Conservation (phyloP, 2,797 vertebrate species). For the Halcyon badia region DNA sequence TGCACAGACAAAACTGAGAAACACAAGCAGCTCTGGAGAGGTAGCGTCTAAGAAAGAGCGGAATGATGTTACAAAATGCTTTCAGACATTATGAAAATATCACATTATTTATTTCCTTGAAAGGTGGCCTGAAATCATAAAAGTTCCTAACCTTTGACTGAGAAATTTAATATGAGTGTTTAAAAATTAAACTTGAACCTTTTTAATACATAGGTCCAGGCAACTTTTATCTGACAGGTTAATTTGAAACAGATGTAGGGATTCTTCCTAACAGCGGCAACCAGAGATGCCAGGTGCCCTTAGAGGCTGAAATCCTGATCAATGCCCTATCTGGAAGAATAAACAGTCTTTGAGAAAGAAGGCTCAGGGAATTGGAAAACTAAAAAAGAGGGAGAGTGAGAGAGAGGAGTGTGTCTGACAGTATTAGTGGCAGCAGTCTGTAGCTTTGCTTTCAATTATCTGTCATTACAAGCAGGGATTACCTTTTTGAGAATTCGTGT, state of each 20-base stretch:
- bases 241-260: background rate
- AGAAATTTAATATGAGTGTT: background rate
- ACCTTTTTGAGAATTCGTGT: background rate
- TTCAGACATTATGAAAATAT: background rate
- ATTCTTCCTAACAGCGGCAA: background rate
- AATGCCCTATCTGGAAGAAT: rapidly evolving
- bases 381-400: background rate
- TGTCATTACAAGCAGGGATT: background rate
- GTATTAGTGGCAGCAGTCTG: background rate
- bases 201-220: background rate
- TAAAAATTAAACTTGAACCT: background rate
- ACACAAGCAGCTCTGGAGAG: background rate
- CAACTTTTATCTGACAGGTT: background rate
- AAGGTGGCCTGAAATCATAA: background rate
- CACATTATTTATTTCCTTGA: background rate
- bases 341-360: background rate
- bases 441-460: background rate
- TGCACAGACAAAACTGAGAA: background rate
- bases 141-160: background rate
- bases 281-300: background rate
- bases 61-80: background rate
- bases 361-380: background rate
- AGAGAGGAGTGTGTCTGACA: rapidly evolving
- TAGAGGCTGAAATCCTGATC: background rate
- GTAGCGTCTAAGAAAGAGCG: background rate